These are phyloP conservation scores for Lithosia quadra DNA, from an alignment of 2,888 invertebrate species.

Conservation along the genomic window DNA sequence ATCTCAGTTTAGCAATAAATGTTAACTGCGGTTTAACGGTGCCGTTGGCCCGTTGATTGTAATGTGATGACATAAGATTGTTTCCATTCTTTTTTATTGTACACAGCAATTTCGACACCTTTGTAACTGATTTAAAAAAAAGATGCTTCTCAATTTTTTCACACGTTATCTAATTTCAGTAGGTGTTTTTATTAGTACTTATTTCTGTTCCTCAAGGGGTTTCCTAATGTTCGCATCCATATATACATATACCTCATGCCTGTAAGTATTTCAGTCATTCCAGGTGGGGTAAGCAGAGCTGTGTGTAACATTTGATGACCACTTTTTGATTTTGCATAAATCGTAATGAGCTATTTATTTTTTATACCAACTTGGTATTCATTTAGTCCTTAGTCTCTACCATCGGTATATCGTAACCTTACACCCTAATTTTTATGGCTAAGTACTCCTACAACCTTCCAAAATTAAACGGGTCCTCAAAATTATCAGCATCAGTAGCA, in stretches of 20 bases:
- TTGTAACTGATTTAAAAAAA: not conserved
- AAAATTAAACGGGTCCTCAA: not conserved
- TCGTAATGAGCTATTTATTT: no score
- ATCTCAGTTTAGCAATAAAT: slow-evolving; percentile 41
- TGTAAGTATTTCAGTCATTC: not conserved
- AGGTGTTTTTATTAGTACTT: no score
- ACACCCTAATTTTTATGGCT: not conserved
- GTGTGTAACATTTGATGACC: not conserved
- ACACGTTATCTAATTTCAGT: not conserved
- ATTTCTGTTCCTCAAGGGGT: not conserved
- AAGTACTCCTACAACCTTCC: not conserved
- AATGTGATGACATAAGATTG: slow-evolving; percentile 20
- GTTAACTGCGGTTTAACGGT: slow-evolving; percentile 37
- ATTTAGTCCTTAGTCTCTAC: no score
- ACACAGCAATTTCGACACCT: not conserved
- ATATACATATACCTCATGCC: not conserved
- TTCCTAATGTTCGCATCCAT: not conserved
- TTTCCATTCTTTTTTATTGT: not conserved
- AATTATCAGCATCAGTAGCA: not conserved
- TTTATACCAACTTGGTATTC: no score
- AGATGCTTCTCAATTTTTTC: not conserved
- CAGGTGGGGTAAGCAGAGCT: not conserved
- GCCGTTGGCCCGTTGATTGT: slow-evolving; percentile 25
- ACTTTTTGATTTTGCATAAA: no score
- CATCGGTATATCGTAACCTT: not conserved